Evolutionary conservation across 2,888 invertebrate species (phyloP).

Genomic region (Cheiracanthium punctorium): DNA sequence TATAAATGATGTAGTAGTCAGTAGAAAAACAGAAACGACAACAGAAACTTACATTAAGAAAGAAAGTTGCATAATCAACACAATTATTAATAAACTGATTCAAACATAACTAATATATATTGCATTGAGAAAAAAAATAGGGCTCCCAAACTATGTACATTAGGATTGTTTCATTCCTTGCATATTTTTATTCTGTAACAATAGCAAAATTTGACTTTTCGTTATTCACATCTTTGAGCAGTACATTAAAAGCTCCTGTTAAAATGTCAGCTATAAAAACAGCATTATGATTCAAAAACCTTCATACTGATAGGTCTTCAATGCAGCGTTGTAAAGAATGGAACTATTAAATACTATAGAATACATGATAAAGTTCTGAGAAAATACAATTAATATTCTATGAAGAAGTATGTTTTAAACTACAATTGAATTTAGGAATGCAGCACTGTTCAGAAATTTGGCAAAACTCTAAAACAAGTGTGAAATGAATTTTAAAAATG

Average conservation of each 20-base stretch:
- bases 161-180: background rate
- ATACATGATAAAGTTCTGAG: too few relatives aligned
- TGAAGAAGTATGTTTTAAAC: too few relatives aligned
- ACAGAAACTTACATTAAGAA: background rate
- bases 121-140: background rate
- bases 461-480: too few relatives aligned
- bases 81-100: background rate
- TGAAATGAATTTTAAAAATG: too few relatives aligned
- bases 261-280: slow-evolving; percentile 17
- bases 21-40: background rate
- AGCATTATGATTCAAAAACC: background rate
- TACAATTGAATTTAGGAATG: too few relatives aligned
- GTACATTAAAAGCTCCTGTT: slow-evolving; percentile 17
- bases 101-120: background rate
- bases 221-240: slow-evolving; percentile 9
- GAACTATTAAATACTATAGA: background rate
- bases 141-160: slow-evolving; percentile 11
- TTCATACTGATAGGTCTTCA: background rate
- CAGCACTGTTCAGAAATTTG: too few relatives aligned
- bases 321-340: background rate
- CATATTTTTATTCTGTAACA: background rate
- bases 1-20: slow-evolving; percentile 36
- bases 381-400: too few relatives aligned
- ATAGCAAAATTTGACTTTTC: background rate
- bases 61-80: background rate